Conservation (phyloP, 2,888 invertebrate genomes). For the Epistrophe grossulariae region DNA sequence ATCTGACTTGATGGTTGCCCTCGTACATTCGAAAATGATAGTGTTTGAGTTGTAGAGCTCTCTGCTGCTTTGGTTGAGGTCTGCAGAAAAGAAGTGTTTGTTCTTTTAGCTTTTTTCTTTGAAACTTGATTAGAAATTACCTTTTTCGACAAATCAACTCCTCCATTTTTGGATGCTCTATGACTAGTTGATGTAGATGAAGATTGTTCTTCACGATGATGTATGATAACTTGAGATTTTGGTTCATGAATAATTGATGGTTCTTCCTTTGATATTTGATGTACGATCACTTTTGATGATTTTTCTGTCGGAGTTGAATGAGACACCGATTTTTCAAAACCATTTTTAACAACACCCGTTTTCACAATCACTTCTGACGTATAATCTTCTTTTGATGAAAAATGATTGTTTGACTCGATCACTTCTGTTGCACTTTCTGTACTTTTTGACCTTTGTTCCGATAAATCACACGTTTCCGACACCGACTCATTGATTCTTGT, state of each 20-base stretch:
- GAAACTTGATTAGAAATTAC: slow-evolving; percentile 78
- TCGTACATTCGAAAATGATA: slow-evolving; percentile 31
- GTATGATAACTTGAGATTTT: slow-evolving; percentile 13
- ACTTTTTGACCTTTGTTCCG: slow-evolving; percentile 17
- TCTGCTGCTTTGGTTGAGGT: not conserved
- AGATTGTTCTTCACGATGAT: slow-evolving; percentile 1
- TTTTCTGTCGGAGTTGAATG: not conserved
- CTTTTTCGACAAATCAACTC: slow-evolving; percentile 73
- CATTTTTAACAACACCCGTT: not conserved
- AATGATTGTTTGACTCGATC: not conserved
- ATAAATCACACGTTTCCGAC: slow-evolving; percentile 10
- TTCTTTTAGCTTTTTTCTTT: slow-evolving; percentile 36
- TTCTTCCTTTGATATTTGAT: slow-evolving; percentile 57
- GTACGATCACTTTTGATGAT: slow-evolving; percentile 25
- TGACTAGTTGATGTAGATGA: slow-evolving; percentile 12
- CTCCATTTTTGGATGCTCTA: slow-evolving; percentile 25
- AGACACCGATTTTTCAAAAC: not conserved
- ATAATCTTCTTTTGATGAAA: slow-evolving; percentile 4
- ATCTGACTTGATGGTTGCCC: slow-evolving; percentile 23
- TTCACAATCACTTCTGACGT: slow-evolving; percentile 39
- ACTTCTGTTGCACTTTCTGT: slow-evolving; percentile 20
- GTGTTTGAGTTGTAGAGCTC: slow-evolving; percentile 15
- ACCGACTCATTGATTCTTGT: slow-evolving; percentile 20
- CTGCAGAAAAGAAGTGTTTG: slow-evolving; percentile 27
- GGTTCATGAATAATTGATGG: not conserved